These are phyloP conservation scores for Trachops cirrhosus DNA, from an alignment of 2,797 vertebrate species.

Conservation along the genomic window DNA sequence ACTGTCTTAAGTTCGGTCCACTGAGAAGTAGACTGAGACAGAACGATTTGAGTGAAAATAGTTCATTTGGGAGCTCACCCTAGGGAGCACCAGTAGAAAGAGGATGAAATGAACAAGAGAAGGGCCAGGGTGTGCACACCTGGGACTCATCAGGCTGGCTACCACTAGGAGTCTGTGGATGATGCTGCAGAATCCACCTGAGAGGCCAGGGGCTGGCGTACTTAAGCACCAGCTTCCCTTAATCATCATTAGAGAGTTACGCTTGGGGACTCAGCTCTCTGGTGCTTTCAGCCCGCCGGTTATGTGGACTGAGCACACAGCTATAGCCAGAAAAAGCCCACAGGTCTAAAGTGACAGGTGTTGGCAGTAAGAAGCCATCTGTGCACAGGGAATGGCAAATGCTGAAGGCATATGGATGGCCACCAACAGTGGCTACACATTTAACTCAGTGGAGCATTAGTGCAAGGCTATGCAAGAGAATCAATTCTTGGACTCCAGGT, in stretches of 20 bases:
- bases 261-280: not conserved
- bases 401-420: not conserved
- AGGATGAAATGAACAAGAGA: not conserved
- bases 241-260: not conserved
- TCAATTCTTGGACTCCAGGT: not conserved
- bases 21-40: not conserved
- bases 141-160: not conserved
- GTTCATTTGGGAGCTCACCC: not conserved
- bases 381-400: not conserved
- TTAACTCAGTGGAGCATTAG: not conserved
- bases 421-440: not conserved
- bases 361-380: not conserved
- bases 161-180: rapidly evolving
- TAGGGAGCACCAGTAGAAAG: not conserved
- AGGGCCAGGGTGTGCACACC: not conserved
- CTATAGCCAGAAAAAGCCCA: not conserved
- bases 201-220: rapidly evolving
- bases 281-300: not conserved
- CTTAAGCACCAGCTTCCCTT: not conserved
- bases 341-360: not conserved
- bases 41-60: not conserved
- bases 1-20: not conserved
- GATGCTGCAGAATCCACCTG: too few species aligned
- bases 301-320: not conserved
- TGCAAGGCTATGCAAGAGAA: rapidly evolving